Base-by-base conservation (phyloP, 2,888 invertebrate genomes). In the Hypsopygia costalis region DNA sequence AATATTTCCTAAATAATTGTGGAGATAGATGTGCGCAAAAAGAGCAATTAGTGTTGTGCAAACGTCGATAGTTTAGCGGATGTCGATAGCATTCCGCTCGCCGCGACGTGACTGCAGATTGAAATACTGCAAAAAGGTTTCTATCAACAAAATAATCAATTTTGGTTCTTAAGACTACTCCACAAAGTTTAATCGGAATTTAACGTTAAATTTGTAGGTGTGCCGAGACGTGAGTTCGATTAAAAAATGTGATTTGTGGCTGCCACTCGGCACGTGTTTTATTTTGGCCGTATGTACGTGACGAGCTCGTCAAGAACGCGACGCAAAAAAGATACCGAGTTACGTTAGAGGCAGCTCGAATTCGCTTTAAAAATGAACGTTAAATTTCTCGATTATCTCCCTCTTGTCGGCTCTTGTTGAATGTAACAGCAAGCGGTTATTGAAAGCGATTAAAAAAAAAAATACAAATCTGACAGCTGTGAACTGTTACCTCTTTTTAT, bases 181-280 rank as follows among this genome's bases (percentile, higher is more conserved):
- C 1, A 11, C 50, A 59, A 64, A 57, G 53, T 56, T 47, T 38
- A 44, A 7, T 33, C 25, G 16, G 11, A 41, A 44, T 21, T 42
- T 12, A 49, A 40, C 41, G 25, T 34, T 44, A 51, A 42, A 41
- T 55, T 68, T 69, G 71, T 48, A 47, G 44, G 47, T 48, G 51
- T 48, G 58, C 59, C 55, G 69, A 74, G 76, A 81, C 81, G 81
- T 77, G 85, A 76, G 79, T 77, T 78, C 82, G 85, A 86, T 85
- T 86, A 85, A 86, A 86, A 87, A 87, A 86, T 86, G 80, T 87
- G 86, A 87, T 86, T 86, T 87, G 86, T 83, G 85, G 82, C 73
- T 63, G 74, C 75, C 77, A 75, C 68, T 75, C 74, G 61, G 74
- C 79, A 68, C 81, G 82, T 78, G 79, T 80, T 83, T 83, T 85